These are phyloP conservation scores for Montipora capitata DNA, from an alignment of 92 coral and sea anemone species.

Conservation along the genomic window DNA sequence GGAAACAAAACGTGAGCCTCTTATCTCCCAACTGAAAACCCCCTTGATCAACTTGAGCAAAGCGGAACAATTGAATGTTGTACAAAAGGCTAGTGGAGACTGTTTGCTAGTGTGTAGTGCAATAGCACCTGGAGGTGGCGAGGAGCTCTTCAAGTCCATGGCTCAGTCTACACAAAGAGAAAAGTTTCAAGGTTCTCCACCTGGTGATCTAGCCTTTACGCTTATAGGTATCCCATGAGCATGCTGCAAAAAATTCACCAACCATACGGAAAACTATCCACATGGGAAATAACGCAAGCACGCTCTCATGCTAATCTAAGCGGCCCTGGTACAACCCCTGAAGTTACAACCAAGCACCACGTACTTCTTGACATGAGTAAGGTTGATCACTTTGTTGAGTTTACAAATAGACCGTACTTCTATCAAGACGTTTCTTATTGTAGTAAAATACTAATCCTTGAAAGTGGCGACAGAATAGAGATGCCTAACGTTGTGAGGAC, in stretches of 20 bases:
- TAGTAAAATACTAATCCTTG: slow-evolving; percentile 29
- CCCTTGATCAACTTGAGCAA: slow-evolving; percentile 38
- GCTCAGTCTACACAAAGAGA: slow-evolving; percentile 12
- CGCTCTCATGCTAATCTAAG: slow-evolving; percentile 59
- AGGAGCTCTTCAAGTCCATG: slow-evolving; percentile 48
- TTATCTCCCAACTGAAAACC: slow-evolving; percentile 58
- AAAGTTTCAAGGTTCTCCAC: slow-evolving; percentile 20
- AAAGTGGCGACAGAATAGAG: slow-evolving; percentile 55
- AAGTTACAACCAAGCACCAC: slow-evolving; percentile 41
- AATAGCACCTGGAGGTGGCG: slow-evolving; percentile 58
- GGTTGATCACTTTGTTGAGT: slow-evolving; percentile 58
- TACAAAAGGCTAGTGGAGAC: no score
- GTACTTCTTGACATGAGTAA: slow-evolving; percentile 42
- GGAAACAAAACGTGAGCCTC: slow-evolving; percentile 46
- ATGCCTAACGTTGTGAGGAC: slow-evolving; percentile 61
- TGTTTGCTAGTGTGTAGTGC: no score
- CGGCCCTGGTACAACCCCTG: slow-evolving; percentile 55
- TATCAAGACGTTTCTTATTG: slow-evolving; percentile 48
- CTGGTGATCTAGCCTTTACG: slow-evolving; percentile 67
- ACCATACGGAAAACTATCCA: slow-evolving; percentile 62
- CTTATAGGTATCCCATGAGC: slow-evolving; percentile 51
- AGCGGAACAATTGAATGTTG: no score
- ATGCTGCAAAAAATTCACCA: slow-evolving; percentile 54
- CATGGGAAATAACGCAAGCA: slow-evolving; percentile 72
- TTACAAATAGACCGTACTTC: slow-evolving; percentile 28